A percentile compares a stretch with the other conserved stretches of the same genome.
Conservation (phyloP, 2,113 vertebrate species). For the Phoxinus phoxinus region DNA sequence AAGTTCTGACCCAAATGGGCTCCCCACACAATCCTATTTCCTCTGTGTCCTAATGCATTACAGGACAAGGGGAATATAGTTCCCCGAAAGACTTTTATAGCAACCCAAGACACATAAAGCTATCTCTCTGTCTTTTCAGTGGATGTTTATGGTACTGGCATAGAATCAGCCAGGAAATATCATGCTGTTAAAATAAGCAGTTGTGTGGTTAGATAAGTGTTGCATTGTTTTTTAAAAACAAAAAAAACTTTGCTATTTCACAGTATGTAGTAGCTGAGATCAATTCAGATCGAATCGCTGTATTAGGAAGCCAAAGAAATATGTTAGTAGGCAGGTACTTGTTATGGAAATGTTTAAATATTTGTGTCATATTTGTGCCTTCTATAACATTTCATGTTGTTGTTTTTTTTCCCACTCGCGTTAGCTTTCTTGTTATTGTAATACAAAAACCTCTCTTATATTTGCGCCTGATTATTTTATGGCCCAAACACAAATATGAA, state of each 20-base stretch:
- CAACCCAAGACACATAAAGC: background rate
- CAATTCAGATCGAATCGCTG: conserved; percentile 12
- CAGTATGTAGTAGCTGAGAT: conserved; percentile 30
- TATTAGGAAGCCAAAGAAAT: conserved; percentile 7
- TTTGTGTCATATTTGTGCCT: conserved; percentile 38
- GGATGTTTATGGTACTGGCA: conserved; percentile 34
- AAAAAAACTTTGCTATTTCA: background rate
- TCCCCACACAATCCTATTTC: conserved; percentile 97
- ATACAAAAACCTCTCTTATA: conserved; percentile 22
- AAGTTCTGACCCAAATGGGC: conserved; percentile 98
- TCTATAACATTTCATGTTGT: conserved; percentile 1
- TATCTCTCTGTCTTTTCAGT: conserved; percentile 23
- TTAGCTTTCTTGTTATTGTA: conserved; percentile 27
- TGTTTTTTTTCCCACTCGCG: background rate
- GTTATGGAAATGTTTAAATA: conserved; percentile 1
- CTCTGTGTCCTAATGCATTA: conserved; percentile 87
- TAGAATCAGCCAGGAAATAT: background rate
- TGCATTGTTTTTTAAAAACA: background rate
- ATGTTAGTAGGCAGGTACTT: background rate
- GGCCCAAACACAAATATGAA: background rate
- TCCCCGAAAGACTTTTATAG: background rate
- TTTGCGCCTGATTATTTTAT: background rate
- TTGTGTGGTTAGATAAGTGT: conserved; percentile 12
- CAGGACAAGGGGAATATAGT: conserved; percentile 4
- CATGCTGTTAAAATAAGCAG: conserved; percentile 26